A percentile compares a stretch with the other conserved stretches of the same genome.
Evolutionary conservation across 2,797 vertebrate genomes (phyloP).

Genomic region (Pipistrellus pipistrellus): DNA sequence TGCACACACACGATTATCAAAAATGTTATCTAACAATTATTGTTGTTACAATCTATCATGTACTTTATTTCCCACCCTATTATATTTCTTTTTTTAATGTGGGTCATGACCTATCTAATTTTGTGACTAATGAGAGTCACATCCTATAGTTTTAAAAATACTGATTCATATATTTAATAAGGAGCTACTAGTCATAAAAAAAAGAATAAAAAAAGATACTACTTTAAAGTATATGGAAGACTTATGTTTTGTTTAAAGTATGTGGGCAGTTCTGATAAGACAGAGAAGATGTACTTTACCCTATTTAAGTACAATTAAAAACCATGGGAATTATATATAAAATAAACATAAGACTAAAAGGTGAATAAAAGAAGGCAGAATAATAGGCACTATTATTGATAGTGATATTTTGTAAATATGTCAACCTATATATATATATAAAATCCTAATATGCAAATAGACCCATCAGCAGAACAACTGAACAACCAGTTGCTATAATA

Average conservation of each 20-base stretch:
- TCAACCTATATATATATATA: too few relatives aligned
- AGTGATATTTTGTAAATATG: too few relatives aligned
- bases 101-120: constrained; percentile 58
- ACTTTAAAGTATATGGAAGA: constrained; percentile 24
- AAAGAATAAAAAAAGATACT: constrained; percentile 40
- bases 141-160: constrained; percentile 59
- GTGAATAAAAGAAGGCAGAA: not conserved
- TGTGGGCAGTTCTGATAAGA: not conserved
- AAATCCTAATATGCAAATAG: too few relatives aligned
- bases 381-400: not conserved
- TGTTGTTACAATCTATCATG: not conserved
- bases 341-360: constrained; percentile 7
- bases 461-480: too few relatives aligned
- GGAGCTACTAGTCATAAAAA: constrained; percentile 47
- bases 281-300: not conserved
- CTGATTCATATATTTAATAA: constrained; percentile 60
- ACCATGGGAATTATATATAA: not conserved
- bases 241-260: constrained; percentile 15
- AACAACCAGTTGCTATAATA: too few relatives aligned
- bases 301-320: constrained; percentile 50
- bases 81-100: constrained; percentile 44
- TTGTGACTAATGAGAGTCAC: constrained; percentile 64
- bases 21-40: not conserved
- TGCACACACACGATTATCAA: not conserved
- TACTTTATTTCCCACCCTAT: constrained; percentile 35